Evolutionary conservation across 2,113 vertebrate genomes (phyloP).

Genomic region (Opisthocomus hoazin): DNA sequence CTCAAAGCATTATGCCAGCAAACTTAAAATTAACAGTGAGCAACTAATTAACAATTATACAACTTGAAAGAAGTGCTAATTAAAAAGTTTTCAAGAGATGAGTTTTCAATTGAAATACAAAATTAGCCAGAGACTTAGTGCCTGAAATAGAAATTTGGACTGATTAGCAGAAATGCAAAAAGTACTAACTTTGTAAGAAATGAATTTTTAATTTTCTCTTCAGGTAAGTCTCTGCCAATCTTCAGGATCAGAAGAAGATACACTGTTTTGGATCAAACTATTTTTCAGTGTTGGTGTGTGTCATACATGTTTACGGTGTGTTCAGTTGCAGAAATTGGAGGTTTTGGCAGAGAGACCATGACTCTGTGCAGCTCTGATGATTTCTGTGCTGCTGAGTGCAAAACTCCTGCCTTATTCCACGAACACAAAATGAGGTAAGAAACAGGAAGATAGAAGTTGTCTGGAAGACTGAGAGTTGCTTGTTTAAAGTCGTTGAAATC

Average conservation of each 20-base stretch:
- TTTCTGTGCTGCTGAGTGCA: neutral
- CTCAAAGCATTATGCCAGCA: neutral
- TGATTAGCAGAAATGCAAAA: neutral
- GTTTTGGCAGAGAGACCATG: neutral
- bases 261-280: neutral
- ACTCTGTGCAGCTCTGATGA: neutral
- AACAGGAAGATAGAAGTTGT: neutral
- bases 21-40: constrained; percentile 28
- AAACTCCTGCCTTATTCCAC: neutral
- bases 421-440: neutral
- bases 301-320: fast-evolving
- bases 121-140: neutral
- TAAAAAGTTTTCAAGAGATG: constrained; percentile 35
- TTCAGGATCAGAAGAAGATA: neutral
- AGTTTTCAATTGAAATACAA: constrained; percentile 41
- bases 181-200: neutral
- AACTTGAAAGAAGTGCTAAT: constrained; percentile 52
- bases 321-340: neutral
- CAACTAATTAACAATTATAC: constrained; percentile 47
- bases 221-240: neutral
- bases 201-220: neutral
- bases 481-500: neutral
- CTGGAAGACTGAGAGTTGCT: neutral
- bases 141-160: constrained; percentile 7
- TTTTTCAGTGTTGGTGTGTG: neutral